Evolutionary conservation across 35 echinoderm and acorn worm genomes (phyloP).

Genomic region (Patiria miniata): DNA sequence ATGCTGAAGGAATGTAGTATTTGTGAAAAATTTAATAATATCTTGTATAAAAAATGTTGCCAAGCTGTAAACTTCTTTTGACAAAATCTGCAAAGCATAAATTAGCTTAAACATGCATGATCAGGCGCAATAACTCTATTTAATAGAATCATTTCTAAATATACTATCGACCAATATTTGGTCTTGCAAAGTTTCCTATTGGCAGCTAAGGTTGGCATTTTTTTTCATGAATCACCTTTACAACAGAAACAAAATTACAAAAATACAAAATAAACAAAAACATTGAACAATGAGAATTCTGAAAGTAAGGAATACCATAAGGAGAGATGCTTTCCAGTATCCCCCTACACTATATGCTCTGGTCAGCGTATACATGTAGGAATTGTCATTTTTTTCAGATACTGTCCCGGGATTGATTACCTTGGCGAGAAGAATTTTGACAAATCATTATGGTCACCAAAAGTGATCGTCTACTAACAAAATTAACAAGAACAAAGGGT

Average conservation of each 20-base stretch:
- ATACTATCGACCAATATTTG: background rate
- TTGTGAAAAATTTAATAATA: background rate
- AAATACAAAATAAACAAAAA: background rate
- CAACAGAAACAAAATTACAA: background rate
- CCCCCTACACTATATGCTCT: no score
- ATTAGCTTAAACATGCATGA: background rate
- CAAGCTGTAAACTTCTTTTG: slow-evolving; percentile 20
- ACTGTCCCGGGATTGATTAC: no score
- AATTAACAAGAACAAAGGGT: no score
- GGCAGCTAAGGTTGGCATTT: background rate
- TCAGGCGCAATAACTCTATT: background rate
- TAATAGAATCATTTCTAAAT: background rate
- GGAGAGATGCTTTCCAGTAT: no score
- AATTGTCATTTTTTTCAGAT: no score
- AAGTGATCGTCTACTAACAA: no score
- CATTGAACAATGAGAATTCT: background rate
- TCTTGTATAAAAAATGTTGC: background rate
- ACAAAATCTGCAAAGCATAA: slow-evolving; percentile 7
- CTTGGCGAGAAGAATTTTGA: no score
- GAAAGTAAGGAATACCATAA: no score
- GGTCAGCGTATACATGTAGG: no score
- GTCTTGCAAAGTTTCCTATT: background rate
- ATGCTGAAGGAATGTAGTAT: background rate
- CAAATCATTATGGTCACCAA: no score
- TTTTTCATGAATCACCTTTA: slow-evolving; percentile 2